phyloP scores from a whole-genome alignment of 2,797 vertebrate genomes.

The Poeciliopsis presidionis region DNA sequence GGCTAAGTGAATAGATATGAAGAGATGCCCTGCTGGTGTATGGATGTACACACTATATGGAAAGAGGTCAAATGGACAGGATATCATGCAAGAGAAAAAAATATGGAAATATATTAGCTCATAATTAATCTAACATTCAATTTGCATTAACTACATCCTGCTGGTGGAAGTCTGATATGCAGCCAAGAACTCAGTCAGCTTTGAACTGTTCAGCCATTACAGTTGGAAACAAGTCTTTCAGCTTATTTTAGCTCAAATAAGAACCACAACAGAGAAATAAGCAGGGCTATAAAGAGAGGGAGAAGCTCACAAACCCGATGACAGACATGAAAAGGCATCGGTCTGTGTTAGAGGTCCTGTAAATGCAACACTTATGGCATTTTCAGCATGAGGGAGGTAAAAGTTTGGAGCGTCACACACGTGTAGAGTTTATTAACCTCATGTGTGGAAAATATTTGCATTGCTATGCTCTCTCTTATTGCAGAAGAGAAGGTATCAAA shows the following conservation, averaged over 20 bases:
- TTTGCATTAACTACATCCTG: slow-evolving; percentile 43
- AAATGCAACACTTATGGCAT: background rate
- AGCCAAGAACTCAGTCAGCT: slow-evolving; percentile 40
- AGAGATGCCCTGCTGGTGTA: slow-evolving; percentile 22
- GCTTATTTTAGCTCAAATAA: slow-evolving; percentile 17
- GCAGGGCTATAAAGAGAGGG: slow-evolving; percentile 25
- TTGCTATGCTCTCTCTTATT: slow-evolving; percentile 12
- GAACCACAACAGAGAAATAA: slow-evolving; percentile 26
- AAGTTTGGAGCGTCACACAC: background rate
- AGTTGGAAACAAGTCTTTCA: slow-evolving; percentile 8
- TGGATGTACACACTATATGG: slow-evolving; percentile 19
- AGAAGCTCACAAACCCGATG: slow-evolving; percentile 15
- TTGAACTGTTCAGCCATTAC: slow-evolving; percentile 63
- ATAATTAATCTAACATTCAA: background rate
- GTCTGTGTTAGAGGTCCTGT: background rate
- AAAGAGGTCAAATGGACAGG: background rate
- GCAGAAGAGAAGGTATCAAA: slow-evolving; percentile 13
- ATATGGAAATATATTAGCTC: background rate
- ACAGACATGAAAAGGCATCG: slow-evolving; percentile 5
- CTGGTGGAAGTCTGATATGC: slow-evolving; percentile 19
- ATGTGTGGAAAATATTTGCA: slow-evolving; percentile 23
- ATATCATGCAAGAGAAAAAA: background rate
- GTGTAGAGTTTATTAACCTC: slow-evolving; percentile 29
- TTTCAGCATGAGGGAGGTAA: background rate
- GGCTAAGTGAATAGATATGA: slow-evolving; percentile 32